phyloP scores from a whole-genome alignment of 2,113 vertebrate species.

The Phylloscopus trochilus region DNA sequence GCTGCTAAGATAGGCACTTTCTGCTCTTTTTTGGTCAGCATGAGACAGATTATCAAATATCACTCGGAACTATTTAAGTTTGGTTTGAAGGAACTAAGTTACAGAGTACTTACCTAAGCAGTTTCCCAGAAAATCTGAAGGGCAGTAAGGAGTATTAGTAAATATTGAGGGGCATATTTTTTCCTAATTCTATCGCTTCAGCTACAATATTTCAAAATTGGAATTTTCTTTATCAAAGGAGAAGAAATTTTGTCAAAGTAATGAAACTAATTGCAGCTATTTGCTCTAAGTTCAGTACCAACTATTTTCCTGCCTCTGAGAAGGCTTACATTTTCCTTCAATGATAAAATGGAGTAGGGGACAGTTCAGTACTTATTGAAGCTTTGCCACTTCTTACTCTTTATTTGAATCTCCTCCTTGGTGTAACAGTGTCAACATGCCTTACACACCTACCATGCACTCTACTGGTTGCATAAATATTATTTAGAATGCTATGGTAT shows the following conservation, averaged over 20 bases:
- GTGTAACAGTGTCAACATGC: background rate
- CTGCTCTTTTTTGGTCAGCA: background rate
- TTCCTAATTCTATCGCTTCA: background rate
- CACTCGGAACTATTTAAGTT: background rate
- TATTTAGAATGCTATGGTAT: background rate
- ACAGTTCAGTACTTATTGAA: background rate
- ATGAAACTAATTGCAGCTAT: slow-evolving; percentile 20
- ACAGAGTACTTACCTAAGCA: background rate
- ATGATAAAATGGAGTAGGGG: background rate
- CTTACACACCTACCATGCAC: background rate
- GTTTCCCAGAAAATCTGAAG: background rate
- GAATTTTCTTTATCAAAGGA: background rate
- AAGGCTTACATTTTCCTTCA: background rate
- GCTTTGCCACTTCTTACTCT: background rate
- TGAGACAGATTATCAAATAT: background rate
- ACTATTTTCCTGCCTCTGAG: background rate
- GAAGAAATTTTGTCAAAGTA: background rate
- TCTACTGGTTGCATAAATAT: background rate
- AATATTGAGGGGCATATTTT: background rate
- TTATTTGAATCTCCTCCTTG: background rate
- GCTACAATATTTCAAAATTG: background rate
- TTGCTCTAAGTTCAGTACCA: background rate
- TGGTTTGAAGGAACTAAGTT: background rate
- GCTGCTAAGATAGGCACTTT: background rate
- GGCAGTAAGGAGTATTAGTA: background rate